Base-by-base conservation (phyloP, 1,140 invertebrate genomes). In the Ruditapes philippinarum region DNA sequence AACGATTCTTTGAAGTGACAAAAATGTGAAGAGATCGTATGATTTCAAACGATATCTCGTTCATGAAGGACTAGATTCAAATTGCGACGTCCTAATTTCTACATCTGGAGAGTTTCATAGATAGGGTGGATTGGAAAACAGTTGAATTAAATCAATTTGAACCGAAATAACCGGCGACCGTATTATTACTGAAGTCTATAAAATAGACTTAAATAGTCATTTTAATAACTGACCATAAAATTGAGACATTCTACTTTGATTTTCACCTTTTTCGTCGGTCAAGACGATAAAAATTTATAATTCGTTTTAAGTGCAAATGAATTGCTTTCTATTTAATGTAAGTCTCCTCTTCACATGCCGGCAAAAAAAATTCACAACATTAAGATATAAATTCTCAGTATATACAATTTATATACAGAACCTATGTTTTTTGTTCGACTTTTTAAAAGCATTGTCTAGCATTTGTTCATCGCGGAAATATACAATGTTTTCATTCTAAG, bases 171-270 rank as follows among this genome's bases (percentile, higher is more conserved):
- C 65, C 33, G 65, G 36, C 33, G 65, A 33, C 28, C 65, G 33
- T 70, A 38, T 70, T 70, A 70, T 38, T 22, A 33, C 60, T 1
- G 38, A 70, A 14, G 65, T 28, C 65, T 70, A 70, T 70, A 36
- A 70, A 70, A 70, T 38, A 14, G 12, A 70, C 33, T 70, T 38
- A 70, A 70, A 28, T 22, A 1, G 9, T 70, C 33, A 17, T 17
- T 70, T 70, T 70, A 70, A 70, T 70, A 70, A 70, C 31, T 70
- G 65, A 70, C 65, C 65, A 40, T 70, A 70, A 70, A 70, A 70
- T 19, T 70, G 65, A 70, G 65, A 70, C 65, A 70, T 70, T 70
- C 28, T 17, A 11, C 65, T 70, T 70, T 70, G 65, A 70, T 70
- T 70, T 70, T 70, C 65, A 70, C 65, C 65, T 70, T 70, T 70